Base-by-base conservation (phyloP, 2,797 vertebrate genomes). In the Gila robusta region DNA sequence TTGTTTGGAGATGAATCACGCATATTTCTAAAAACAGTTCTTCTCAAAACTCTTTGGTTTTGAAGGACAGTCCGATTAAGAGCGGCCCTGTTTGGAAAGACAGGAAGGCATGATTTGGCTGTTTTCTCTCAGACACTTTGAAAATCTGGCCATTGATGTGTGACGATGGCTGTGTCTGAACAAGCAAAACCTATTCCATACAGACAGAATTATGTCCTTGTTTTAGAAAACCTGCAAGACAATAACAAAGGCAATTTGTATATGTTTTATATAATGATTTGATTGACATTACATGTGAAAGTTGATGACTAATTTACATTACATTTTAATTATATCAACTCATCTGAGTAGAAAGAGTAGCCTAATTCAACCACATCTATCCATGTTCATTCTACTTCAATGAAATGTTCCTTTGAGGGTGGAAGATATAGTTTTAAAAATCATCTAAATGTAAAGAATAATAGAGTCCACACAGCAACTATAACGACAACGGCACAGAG, bases 21-120 rank as follows among this genome's bases (percentile, higher is more conserved):
- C 52, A 11, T 47, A 59, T 80, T 84, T 82, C 52, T 72, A 64
- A 74, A 78, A 82, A 81, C 72, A 59, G 35, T 76, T 39, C 69
- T 26, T 64, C 16, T 41, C 35, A 32, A 76, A 35, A 19, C 21
- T 37, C 17, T 49, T 69, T 67, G 64, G 23, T n/a, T n/a, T 80
- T 69, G 44, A 26, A 82, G 44, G 52, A 67, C 49, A 28, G 47
- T 86, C 26, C 71, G 26, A 66, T 81, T 77, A 70, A 32, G 62
- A 35, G 26, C 4, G 8, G 32, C 37, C 9, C n/a, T 35, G 49
- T 26, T 47, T 78, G 28, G 35, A 59, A 59, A 59, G 10, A 12
- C 56, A 21, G 54, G 21, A 23, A 10, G 54, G 26, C 6, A 8
- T 35, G 54, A 16, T 81, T 74, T 86, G 54, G 8, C 52, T 23